Evolutionary conservation across 1,140 invertebrate species (phyloP), one percentile per base, ranked within the genome.

Genomic region (Stegodyphus dumicola): DNA sequence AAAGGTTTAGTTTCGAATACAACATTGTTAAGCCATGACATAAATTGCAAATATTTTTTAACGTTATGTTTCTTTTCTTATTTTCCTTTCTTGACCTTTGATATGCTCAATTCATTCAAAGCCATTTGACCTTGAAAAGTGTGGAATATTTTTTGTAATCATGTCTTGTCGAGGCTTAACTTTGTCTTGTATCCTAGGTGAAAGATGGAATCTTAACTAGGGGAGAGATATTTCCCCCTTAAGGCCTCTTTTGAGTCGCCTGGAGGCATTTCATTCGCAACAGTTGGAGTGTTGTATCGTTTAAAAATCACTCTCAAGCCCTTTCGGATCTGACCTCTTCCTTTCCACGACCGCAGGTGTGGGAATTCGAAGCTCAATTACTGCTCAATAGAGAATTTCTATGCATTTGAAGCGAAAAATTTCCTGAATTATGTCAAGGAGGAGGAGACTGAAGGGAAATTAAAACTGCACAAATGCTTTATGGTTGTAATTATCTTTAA

Each of bases 141-240:
- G 33, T 33, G 33, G 33, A 33, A 60, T 15, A 11, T 60, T 60
- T 60, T 60, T 60, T 60, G 9, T 5, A 60, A 60, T 60, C 56
- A 60, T 60, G 0, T 60, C 56, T 9, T 60, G 9, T 60, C 9
- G 67, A 17, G 18, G 18, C 76, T 9, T 56, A 51, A 33, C 64
- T 77, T 77, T 77, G 76, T 77, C 76, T 77, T 77, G 76, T 33
- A 67, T 66, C 60, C n/a, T 66, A 15, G 11, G 60, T 65, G 64
- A 33, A 17, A 51, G 56, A 18, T 66, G 53, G 18, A 11, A 52
- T 71, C 70, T 52, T 51, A 71, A 7, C 18, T 5, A 13, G 18
- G 6, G 53, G n/a, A 4, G 73, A 53, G 73, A 18, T 56, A 48
- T 56, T 6, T 6, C 11, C 7, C 60, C 76, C 76, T 56, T 11